Evolutionary conservation across 2,888 invertebrate genomes (phyloP), one percentile per base, ranked within the genome.

Genomic region (Teleiodes luculella): DNA sequence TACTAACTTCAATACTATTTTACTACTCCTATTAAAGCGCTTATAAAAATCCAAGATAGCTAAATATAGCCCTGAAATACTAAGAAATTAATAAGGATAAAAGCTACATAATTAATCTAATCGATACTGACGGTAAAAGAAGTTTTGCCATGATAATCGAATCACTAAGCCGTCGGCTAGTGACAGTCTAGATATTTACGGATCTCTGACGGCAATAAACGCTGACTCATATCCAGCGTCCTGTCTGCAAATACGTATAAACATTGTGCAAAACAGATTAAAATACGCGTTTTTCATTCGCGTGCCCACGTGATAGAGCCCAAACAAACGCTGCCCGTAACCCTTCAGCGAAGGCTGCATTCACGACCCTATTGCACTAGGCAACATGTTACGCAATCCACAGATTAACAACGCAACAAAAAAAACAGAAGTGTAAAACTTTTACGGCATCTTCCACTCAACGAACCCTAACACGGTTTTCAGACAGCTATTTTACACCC

Each of bases 401-500:
- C 59, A 65, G 59, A 63, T 54, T 63, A 56, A 56, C 53, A 58
- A 46, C 53, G 57, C 57, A 60, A 52, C 55, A 58, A 66, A 69
- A 67, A 67, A 64, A 57, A 65, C 61, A 59, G 60, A 72, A 60
- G 61, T 72, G 74, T 73, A 76, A 78, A 80, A 81, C 76, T 81
- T 83, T 80, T 82, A 82, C 71, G 79, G 79, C 74, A 74, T 76
- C 76, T 68, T 67, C 71, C 65, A 66, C 69, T 65, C 58, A 64
- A 67, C 67, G 66, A 35, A 41, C 52, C 48, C 31, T 11, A 39
- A 33, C 72, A 74, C 68, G 70, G 61, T 62, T 85, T 85, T 83
- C 86, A 85, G 80, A 64, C 66, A 73, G 71, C 74, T 72, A 77
- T 73, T 80, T 77, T 75, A 79, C 80, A 78, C 76, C 69, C 79